A percentile compares a stretch with the other conserved stretches of the same genome.
Evolutionary conservation across 2,113 vertebrate species (phyloP).

Genomic region (Dendropsophus ebraccatus): DNA sequence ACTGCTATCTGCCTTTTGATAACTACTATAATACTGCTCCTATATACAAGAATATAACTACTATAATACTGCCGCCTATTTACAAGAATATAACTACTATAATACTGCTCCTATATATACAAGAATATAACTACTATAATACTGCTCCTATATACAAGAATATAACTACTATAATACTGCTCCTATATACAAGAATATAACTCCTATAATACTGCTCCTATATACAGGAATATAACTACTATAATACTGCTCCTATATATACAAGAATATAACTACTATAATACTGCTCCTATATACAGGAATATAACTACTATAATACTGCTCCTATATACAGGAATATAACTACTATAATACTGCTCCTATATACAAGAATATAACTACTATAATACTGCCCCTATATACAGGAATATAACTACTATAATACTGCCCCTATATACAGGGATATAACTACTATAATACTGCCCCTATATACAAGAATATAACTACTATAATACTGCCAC

Average conservation of each 20-base stretch:
- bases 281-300: too few relatives aligned
- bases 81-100: slow-evolving; percentile 20
- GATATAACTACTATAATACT: slow-evolving; percentile 9
- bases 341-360: not conserved
- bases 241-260: too few relatives aligned
- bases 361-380: not conserved
- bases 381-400: not conserved
- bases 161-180: slow-evolving; percentile 18
- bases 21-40: slow-evolving; percentile 13
- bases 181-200: slow-evolving; percentile 18
- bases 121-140: slow-evolving; percentile 18
- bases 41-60: slow-evolving; percentile 18
- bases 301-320: too few relatives aligned
- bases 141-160: slow-evolving; percentile 1
- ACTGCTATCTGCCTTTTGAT: too few relatives aligned
- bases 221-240: not conserved
- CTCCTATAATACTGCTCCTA: slow-evolving; percentile 7
- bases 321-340: not conserved
- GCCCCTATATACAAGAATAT: slow-evolving; percentile 5
- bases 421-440: not conserved
- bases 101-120: not conserved
- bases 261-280: too few relatives aligned
- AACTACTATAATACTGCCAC: slow-evolving; percentile 9
- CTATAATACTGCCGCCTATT: slow-evolving; percentile 2
- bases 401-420: not conserved